These are phyloP conservation scores for Dysmachus trigonus DNA, from an alignment of 2,888 invertebrate genomes.

Conservation along the genomic window DNA sequence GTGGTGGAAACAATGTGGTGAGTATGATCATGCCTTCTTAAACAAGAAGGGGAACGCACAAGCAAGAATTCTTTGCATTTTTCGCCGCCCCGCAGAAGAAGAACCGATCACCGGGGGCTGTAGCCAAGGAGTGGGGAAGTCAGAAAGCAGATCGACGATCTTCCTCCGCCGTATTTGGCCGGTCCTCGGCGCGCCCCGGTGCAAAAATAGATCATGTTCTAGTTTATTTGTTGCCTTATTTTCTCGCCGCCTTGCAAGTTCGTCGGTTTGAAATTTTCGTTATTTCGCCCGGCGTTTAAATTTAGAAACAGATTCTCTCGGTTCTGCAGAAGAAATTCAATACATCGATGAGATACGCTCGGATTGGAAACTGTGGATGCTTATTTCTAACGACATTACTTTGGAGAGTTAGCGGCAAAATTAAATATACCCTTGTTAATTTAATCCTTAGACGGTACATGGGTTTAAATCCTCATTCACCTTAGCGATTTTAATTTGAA, in stretches of 20 bases:
- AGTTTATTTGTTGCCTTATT: neutral
- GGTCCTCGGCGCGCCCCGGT: neutral
- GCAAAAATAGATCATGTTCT: conserved; percentile 30
- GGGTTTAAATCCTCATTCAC: no score
- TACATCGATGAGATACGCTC: neutral
- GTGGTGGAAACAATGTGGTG: neutral
- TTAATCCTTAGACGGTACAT: no score
- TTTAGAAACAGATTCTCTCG: neutral
- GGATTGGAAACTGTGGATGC: neutral
- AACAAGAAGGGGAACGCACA: neutral
- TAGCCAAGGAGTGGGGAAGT: neutral
- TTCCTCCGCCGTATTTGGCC: conserved; percentile 41
- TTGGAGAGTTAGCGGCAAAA: neutral
- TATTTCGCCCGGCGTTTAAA: neutral
- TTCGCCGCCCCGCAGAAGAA: neutral
- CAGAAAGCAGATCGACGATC: neutral
- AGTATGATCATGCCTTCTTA: neutral
- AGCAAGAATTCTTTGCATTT: neutral
- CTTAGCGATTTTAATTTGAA: no score
- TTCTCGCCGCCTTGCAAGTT: neutral
- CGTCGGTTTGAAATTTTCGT: conserved; percentile 1
- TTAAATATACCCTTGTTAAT: neutral
- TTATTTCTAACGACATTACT: neutral
- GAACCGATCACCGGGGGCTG: neutral
- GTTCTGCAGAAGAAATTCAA: neutral